Evolutionary conservation across 2,113 vertebrate species (phyloP), one percentile per base, ranked within the genome.

Genomic region (Ellobius talpinus): DNA sequence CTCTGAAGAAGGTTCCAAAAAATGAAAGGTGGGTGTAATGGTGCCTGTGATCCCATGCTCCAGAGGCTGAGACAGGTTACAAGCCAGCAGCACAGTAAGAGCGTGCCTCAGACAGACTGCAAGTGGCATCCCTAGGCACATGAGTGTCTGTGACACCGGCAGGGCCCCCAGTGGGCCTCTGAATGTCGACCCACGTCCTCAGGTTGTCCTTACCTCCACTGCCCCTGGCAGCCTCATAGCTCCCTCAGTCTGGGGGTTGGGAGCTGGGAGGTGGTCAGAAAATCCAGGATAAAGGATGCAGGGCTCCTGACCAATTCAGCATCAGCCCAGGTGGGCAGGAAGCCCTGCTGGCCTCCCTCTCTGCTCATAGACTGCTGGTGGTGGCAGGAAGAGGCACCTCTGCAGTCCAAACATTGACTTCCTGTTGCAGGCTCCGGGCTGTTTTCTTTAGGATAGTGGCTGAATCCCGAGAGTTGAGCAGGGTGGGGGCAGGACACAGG

Each of bases 331-430:
- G 97, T 97, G 70, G 87, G 88, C 95, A 97, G 96, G 97, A 97
- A 96, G 86, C 91, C 87, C 84, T 82, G 65, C 82, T 26, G 87
- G 70, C 78, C 55, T 45, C 47, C 45, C 50, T 47, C 7, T 55
- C 33, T 1, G 84, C 50, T 78, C 1, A 0, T 16, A 12, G 76
- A 65, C 5, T n/a, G 72, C 94, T 9, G 8, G 3, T n/a, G 12
- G 42, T 29, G 39, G 85, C 94, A 97, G 97, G 99, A 99, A 99
- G 98, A 98, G 98, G 98, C 79, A 81, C 98, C 98, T 98, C 97
- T 96, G 98, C 98, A 98, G 98, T 96, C 98, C 98, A 99, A 99
- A 99, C 88, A 99, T 96, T 31, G 93, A 98, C 98, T 99, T 99
- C 99, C 99, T 99, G 98, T 98, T 97, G 96, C 94, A 94, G 94